Conservation (phyloP, 2,888 invertebrate species). For the Cephalotes varians region DNA sequence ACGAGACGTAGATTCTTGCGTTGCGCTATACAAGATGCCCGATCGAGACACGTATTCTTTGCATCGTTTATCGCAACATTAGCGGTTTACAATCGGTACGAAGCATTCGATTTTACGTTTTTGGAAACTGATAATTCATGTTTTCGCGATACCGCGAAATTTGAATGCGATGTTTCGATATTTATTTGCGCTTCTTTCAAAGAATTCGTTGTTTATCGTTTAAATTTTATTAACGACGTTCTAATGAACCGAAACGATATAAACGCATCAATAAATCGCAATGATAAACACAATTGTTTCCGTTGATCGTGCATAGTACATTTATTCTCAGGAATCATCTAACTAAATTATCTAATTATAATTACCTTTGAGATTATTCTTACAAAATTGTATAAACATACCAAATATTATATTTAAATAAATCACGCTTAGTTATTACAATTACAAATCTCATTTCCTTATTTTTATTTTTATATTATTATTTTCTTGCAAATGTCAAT, state of each 20-base stretch:
- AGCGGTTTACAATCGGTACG: neutral
- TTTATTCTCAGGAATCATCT: slow-evolving; percentile 29
- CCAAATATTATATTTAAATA: neutral
- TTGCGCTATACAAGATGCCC: neutral
- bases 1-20: slow-evolving; percentile 16
- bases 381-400: neutral
- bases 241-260: slow-evolving; percentile 35
- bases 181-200: slow-evolving; percentile 30
- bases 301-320: neutral
- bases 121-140: slow-evolving; percentile 10
- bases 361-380: slow-evolving; percentile 2
- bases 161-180: slow-evolving; percentile 5
- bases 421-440: neutral
- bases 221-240: slow-evolving; percentile 30
- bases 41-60: neutral
- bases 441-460: neutral
- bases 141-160: slow-evolving; percentile 10
- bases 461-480: too few relatives aligned
- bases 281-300: slow-evolving; percentile 29
- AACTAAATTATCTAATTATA: neutral
- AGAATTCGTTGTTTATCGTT: slow-evolving; percentile 20
- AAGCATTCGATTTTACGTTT: neutral
- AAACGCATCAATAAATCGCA: slow-evolving; percentile 25
- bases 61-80: neutral
- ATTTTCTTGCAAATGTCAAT: neutral